These are phyloP conservation scores for Podarcis cretensis DNA, from an alignment of 2,113 vertebrate genomes.

Conservation along the genomic window DNA sequence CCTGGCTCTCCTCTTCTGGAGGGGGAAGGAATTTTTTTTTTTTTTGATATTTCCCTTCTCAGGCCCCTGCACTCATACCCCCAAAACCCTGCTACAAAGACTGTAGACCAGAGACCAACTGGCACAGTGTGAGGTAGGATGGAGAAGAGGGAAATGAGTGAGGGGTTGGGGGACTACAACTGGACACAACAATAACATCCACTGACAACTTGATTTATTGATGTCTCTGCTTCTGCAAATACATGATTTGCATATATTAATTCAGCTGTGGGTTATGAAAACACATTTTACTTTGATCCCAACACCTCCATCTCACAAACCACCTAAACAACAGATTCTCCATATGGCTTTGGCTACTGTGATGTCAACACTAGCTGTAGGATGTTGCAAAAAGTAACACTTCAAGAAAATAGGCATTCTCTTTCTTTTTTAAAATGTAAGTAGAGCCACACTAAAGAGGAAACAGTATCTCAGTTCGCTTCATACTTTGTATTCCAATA, in stretches of 20 bases:
- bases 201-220: neutral
- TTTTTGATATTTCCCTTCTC: no score
- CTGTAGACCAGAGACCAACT: no score
- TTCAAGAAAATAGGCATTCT: neutral
- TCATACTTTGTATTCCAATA: neutral
- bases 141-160: no score
- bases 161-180: no score
- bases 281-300: constrained; percentile 14
- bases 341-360: constrained; percentile 11
- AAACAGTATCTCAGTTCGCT: neutral
- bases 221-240: neutral
- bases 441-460: neutral
- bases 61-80: no score
- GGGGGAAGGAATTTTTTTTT: no score
- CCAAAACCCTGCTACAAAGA: no score
- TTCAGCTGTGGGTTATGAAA: neutral
- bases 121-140: no score
- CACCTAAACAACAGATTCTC: neutral
- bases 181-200: no score
- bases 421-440: neutral
- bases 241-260: constrained; percentile 27
- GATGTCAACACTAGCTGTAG: constrained; percentile 41
- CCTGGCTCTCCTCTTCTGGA: no score
- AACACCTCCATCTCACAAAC: constrained; percentile 20
- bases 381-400: constrained; percentile 16